Evolutionary conservation across 2,888 invertebrate genomes (phyloP).

Genomic region (Hydropsyche betteni): DNA sequence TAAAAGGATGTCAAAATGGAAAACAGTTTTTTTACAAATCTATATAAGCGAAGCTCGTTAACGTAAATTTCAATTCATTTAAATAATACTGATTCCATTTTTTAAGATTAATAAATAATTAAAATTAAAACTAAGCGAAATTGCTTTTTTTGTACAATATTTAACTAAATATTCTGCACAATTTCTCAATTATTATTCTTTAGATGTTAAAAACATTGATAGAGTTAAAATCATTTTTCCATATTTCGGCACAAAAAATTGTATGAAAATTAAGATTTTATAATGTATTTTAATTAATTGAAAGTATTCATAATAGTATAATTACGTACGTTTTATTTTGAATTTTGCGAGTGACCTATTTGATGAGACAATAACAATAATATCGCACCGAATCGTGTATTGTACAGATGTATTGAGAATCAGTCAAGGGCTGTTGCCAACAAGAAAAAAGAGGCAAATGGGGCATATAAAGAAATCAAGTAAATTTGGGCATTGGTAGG

Average conservation of each 20-base stretch:
- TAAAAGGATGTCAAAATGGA: no score
- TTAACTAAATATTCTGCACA: no score
- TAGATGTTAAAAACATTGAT: neutral
- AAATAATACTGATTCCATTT: no score
- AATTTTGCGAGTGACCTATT: constrained; percentile 38
- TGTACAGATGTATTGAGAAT: neutral
- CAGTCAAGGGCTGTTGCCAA: constrained; percentile 41
- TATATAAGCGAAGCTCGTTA: no score
- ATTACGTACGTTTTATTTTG: neutral
- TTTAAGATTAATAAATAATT: no score
- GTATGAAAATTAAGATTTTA: neutral
- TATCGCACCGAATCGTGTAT: constrained; percentile 22
- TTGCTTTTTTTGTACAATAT: no score
- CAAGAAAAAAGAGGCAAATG: constrained; percentile 44
- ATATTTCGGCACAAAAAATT: neutral
- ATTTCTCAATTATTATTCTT: neutral
- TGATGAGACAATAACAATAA: constrained; percentile 46
- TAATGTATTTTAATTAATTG: neutral
- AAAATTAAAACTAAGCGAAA: no score
- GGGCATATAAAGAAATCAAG: constrained; percentile 42
- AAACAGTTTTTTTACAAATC: no score
- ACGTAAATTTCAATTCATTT: no score
- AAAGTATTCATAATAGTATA: neutral
- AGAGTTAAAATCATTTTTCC: neutral
- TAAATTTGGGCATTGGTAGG: constrained; percentile 52